These are phyloP conservation scores for Sipha maydis DNA, from an alignment of 2,888 invertebrate genomes.

Conservation along the genomic window DNA sequence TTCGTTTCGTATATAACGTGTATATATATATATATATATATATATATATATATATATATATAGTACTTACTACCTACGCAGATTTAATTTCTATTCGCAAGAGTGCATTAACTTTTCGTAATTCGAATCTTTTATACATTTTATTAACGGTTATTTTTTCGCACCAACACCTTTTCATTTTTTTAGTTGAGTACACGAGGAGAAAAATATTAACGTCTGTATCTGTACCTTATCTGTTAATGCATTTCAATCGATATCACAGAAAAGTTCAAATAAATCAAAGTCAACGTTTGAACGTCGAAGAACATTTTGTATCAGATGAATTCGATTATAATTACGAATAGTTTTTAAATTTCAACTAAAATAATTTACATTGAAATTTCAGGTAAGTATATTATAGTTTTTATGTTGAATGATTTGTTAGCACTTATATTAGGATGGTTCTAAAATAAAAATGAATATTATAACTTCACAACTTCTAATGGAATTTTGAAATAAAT, in stretches of 20 bases:
- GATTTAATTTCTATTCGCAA: slow-evolving; percentile 35
- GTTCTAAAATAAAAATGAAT: too few species aligned
- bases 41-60: too few species aligned
- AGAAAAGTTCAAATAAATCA: not conserved
- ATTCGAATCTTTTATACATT: slow-evolving; percentile 3
- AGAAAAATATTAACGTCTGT: not conserved
- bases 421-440: too few species aligned
- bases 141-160: not conserved
- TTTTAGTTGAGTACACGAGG: not conserved
- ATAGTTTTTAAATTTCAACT: too few species aligned
- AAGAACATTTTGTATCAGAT: not conserved
- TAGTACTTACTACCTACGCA: not conserved
- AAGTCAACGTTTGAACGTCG: not conserved
- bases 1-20: not conserved
- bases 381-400: too few species aligned
- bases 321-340: not conserved
- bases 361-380: too few species aligned
- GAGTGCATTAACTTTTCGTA: slow-evolving; percentile 2
- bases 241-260: not conserved
- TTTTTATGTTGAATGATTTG: too few species aligned
- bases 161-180: not conserved
- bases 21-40: too few species aligned
- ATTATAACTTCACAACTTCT: too few species aligned
- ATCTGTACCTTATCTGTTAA: not conserved
- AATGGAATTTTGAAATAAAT: too few species aligned